phyloP scores from a whole-genome alignment of 2,113 vertebrate species.

The Blennius ocellaris region DNA sequence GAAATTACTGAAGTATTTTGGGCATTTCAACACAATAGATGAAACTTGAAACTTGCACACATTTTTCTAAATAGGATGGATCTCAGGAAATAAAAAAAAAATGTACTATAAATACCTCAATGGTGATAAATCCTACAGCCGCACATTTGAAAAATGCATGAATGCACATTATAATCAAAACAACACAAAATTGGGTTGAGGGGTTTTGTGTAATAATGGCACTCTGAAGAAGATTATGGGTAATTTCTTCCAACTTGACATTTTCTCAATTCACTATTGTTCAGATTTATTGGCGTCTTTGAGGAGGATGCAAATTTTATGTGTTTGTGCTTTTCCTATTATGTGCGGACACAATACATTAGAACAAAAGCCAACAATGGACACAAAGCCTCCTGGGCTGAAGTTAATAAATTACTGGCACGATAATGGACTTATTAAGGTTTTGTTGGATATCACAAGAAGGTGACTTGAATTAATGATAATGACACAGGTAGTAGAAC shows the following conservation, averaged over 20 bases:
- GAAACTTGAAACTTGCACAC: constrained; percentile 1
- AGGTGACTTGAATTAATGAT: no score
- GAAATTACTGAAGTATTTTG: neutral
- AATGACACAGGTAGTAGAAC: no score
- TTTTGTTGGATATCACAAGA: neutral
- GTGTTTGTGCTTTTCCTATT: constrained; percentile 5
- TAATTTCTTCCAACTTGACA: neutral
- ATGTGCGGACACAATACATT: constrained; percentile 1
- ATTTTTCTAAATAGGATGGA: no score
- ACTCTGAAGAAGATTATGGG: neutral
- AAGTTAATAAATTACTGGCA: neutral
- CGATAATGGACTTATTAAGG: neutral
- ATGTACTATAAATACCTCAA: no score
- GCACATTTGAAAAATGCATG: no score
- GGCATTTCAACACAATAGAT: neutral
- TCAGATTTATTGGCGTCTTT: constrained; percentile 8
- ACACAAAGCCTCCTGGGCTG: constrained; percentile 27
- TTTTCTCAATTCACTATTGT: constrained; percentile 12
- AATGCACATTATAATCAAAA: neutral
- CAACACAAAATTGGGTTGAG: neutral
- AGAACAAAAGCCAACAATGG: constrained; percentile 35
- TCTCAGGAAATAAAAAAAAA: no score
- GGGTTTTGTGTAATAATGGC: neutral
- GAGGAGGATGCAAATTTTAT: constrained; percentile 14
- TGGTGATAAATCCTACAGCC: no score